phyloP scores from a whole-genome alignment of 2,888 invertebrate genomes.

The Philereme vetulata region DNA sequence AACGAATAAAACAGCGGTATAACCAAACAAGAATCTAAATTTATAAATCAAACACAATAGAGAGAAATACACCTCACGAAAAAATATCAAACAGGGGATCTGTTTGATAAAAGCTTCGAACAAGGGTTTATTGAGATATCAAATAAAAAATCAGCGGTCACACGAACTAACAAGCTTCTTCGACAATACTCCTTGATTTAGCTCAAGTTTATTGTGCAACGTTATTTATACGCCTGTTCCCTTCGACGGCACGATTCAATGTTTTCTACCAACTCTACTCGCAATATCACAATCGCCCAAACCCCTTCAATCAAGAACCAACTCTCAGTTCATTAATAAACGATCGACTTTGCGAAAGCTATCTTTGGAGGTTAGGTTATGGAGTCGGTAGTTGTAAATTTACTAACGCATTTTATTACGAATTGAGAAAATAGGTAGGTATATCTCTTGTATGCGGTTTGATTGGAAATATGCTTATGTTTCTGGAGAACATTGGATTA shows the following conservation, averaged over 20 bases:
- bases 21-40: slow-evolving; percentile 68
- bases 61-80: slow-evolving; percentile 53
- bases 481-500: slow-evolving; percentile 65
- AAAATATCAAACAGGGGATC: slow-evolving; percentile 46
- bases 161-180: slow-evolving; percentile 74
- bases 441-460: slow-evolving; percentile 69
- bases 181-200: slow-evolving; percentile 82
- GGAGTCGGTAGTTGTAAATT: slow-evolving; percentile 48
- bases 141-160: slow-evolving; percentile 82
- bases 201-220: slow-evolving; percentile 78
- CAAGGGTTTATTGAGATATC: slow-evolving; percentile 80
- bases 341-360: not conserved
- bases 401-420: slow-evolving; percentile 79
- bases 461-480: slow-evolving; percentile 80
- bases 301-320: slow-evolving; percentile 9
- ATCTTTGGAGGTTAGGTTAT: slow-evolving; percentile 25
- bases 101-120: slow-evolving; percentile 56
- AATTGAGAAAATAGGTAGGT: slow-evolving; percentile 58
- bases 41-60: slow-evolving; percentile 72
- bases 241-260: slow-evolving; percentile 61
- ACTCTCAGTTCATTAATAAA: slow-evolving; percentile 39
- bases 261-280: slow-evolving; percentile 43
- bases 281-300: slow-evolving; percentile 36
- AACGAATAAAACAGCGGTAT: slow-evolving; percentile 60
- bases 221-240: slow-evolving; percentile 77